Evolutionary conservation across 2,888 invertebrate species (phyloP).

Genomic region (Callinectes sapidus): DNA sequence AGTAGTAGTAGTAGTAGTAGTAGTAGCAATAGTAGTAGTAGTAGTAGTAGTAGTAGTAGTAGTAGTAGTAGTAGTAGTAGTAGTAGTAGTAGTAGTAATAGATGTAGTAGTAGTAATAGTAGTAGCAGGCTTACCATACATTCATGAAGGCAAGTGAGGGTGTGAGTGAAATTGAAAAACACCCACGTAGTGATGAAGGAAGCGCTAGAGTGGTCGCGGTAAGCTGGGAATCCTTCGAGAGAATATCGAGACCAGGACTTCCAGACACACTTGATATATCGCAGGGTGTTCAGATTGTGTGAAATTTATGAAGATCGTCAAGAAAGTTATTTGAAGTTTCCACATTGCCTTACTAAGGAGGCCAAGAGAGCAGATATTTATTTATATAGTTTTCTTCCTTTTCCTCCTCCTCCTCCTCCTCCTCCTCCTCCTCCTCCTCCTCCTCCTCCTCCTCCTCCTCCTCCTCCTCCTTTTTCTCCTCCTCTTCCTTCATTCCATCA

Average conservation of each 20-base stretch:
- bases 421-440: not conserved
- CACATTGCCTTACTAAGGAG: not conserved
- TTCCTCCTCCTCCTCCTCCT: not conserved
- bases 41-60: slow-evolving; percentile 25
- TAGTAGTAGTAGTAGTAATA: slow-evolving; percentile 9
- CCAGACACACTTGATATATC: not conserved
- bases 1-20: not conserved
- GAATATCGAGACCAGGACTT: not conserved
- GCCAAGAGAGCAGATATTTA: not conserved
- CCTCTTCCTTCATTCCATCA: too few relatives aligned
- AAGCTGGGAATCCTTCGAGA: not conserved
- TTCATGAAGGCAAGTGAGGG: too few relatives aligned
- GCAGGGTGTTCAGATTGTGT: not conserved
- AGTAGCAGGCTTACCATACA: not conserved
- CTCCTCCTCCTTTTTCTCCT: too few relatives aligned
- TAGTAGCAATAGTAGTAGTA: not conserved
- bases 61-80: slow-evolving; percentile 21
- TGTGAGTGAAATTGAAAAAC: too few relatives aligned
- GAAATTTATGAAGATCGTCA: not conserved
- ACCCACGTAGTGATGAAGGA: not conserved
- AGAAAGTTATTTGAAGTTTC: not conserved
- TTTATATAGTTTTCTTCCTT: not conserved
- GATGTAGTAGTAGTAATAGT: not conserved
- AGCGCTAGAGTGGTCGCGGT: not conserved
- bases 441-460: too few relatives aligned